Evolutionary conservation across 2,888 invertebrate genomes (phyloP), one percentile per base, ranked within the genome.

Genomic region (Stenchaetothrips biformis): DNA sequence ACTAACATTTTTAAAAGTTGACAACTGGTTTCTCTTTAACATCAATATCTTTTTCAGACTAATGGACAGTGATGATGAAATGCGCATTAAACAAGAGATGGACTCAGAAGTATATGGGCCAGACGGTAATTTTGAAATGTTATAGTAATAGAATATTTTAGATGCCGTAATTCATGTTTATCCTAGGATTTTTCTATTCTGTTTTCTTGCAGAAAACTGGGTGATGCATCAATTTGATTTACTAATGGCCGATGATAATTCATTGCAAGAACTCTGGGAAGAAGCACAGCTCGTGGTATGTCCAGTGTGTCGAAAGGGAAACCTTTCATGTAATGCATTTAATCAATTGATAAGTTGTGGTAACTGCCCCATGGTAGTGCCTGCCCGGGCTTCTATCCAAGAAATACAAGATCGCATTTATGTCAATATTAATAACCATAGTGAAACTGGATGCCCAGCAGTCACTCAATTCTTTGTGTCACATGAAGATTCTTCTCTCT

Each of bases 261-360:
- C 67, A 74, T 74, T 74, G 25, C 67, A 74, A 21, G 21, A 74
- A 11, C 21, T 74, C 11, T 74, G 67, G 67, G 67, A 74, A 74
- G 67, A 74, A 25, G 11, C 67, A 0, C 67, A 25, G 11, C 11
- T 74, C 11, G 67, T 74, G 4, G 25, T 74, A 8, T 74, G 67
- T 11, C 67, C 67, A 2, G 67, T 74, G 9, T 74, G 67, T 25
- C 25, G 21, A 11, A 74, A 21, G 25, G 67, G 67, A 11, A 74
- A 74, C 25, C 25, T 74, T 11, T 25, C 25, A 25, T 21, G 21
- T 25, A 11, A 74, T 74, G 21, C 25, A 21, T 74, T 11, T 11
- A 8, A 11, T 4, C n/a, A 11, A 11, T 7, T 25, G 21, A 74
- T 74, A 8, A 21, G 25, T 21, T 74, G 67, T 74, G 67, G 25